Conservation (phyloP, 2,888 invertebrate species). For the Cecidostiba fungosa region DNA sequence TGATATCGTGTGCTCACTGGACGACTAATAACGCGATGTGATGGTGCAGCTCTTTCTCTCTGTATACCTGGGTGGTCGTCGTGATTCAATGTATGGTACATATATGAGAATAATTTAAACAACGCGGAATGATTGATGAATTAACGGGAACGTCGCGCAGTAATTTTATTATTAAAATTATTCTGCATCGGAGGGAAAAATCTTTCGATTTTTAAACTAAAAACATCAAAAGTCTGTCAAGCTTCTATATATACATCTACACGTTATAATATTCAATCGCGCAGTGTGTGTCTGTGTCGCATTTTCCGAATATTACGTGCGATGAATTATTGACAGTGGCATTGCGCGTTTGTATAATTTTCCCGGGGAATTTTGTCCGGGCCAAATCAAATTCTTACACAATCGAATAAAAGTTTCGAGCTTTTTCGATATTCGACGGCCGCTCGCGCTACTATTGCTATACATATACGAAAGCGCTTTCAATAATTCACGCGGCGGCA, state of each 20-base stretch:
- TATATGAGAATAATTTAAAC: neutral
- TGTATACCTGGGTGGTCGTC: too few species aligned
- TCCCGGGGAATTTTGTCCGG: constrained; percentile 9
- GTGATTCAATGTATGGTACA: too few species aligned
- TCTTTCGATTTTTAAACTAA: neutral
- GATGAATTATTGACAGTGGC: constrained; percentile 39
- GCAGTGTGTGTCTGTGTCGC: constrained; percentile 35
- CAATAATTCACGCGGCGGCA: constrained; percentile 55
- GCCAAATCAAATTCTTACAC: constrained; percentile 44
- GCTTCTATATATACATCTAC: neutral
- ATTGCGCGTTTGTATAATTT: constrained; percentile 11
- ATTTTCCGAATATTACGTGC: constrained; percentile 7
- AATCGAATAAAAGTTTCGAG: constrained; percentile 47
- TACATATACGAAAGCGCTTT: constrained; percentile 15
- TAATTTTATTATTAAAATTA: neutral
- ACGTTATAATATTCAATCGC: constrained; percentile 28
- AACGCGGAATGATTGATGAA: neutral
- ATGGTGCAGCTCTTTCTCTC: neutral
- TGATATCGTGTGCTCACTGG: neutral
- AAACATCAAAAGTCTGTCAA: neutral
- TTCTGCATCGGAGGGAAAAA: neutral
- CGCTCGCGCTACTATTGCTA: neutral
- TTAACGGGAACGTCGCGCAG: neutral
- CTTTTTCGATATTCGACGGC: neutral
- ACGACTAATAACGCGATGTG: constrained; percentile 51